Base-by-base conservation (phyloP, 2,797 vertebrate genomes). In the Danio jaintianensis region DNA sequence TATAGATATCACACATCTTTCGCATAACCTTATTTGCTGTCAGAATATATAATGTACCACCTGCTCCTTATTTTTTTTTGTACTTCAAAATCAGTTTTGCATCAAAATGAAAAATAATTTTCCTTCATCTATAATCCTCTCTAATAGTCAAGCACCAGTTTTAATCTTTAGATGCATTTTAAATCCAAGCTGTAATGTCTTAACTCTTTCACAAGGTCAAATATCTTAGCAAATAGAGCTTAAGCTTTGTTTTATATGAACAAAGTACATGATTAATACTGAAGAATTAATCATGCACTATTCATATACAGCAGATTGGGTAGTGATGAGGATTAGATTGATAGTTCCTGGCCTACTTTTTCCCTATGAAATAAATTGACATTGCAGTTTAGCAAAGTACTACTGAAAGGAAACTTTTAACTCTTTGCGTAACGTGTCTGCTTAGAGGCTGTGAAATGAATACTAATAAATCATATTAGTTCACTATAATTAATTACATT, bases 161-260 rank as follows among this genome's bases (percentile, higher is more conserved):
- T 94, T 94, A 95, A 95, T 95, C 94, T 95, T 94, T 93, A 93
- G 93, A 95, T 95, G 94, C 92, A 93, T 94, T 94, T 94, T 93
- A 93, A 94, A 95, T 95, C 94, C 91, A 93, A 91, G 91, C 93
- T 84, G 92, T 93, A 93, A 93, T 94, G 92, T 94, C 93, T 94
- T 94, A 95, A 94, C 94, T 95, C 94, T 93, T 85, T n/a, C 84
- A 91, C 93, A 94, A 93, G 94, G 93, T 94, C 94, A 95, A 93
- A 93, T 94, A 94, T 94, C 93, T 94, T 93, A 92, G 92, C 92
- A 94, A 94, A 95, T 94, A 93, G 92, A 92, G 92, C 92, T 94
- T 94, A 94, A 93, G 93, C 93, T 94, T 95, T 95, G 93, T 95
- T 95, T 94, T 94, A 94, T 95, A 93, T 94, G 93, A 94, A 94